These are phyloP conservation scores for Uropsilus gracilis DNA, from an alignment of 2,113 vertebrate species.

Conservation along the genomic window DNA sequence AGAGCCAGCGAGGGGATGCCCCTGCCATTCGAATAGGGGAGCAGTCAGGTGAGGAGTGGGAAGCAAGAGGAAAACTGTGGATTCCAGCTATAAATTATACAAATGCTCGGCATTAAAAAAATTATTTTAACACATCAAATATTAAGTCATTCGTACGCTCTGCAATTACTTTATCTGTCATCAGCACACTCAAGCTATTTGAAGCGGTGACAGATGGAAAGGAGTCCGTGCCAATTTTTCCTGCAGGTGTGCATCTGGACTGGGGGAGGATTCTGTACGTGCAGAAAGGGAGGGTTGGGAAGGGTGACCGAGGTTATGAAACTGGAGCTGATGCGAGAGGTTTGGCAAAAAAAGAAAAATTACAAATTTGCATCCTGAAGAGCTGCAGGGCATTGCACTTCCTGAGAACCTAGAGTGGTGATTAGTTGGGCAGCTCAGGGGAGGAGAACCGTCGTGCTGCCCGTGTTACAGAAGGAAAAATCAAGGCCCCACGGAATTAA, in stretches of 20 bases:
- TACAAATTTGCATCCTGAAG: slow-evolving; percentile 67
- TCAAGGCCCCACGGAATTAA: not conserved
- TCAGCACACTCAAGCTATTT: slow-evolving; percentile 85
- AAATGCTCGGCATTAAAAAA: slow-evolving; percentile 76
- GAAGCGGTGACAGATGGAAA: slow-evolving; percentile 85
- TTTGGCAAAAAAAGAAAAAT: slow-evolving; percentile 77
- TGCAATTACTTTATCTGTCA: slow-evolving; percentile 90
- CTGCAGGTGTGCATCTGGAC: slow-evolving; percentile 87
- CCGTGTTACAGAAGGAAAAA: not conserved
- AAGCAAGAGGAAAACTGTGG: slow-evolving; percentile 60
- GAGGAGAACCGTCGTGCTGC: not conserved
- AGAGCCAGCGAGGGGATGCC: accelerated
- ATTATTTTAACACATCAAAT: slow-evolving; percentile 86
- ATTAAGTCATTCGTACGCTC: slow-evolving; percentile 88
- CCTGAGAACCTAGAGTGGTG: slow-evolving; percentile 46
- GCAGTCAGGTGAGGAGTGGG: not conserved
- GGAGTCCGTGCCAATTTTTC: slow-evolving; percentile 83
- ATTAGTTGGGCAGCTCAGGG: not conserved
- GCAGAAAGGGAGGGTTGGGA: slow-evolving; percentile 79
- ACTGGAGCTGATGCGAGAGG: slow-evolving; percentile 78
- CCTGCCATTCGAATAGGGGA: not conserved
- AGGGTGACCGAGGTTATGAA: slow-evolving; percentile 82
- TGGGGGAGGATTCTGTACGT: slow-evolving; percentile 80
- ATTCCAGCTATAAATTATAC: slow-evolving; percentile 80
- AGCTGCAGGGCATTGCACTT: slow-evolving; percentile 61